Base-by-base conservation (phyloP, 2,888 invertebrate species). In the Catonia carolina region DNA sequence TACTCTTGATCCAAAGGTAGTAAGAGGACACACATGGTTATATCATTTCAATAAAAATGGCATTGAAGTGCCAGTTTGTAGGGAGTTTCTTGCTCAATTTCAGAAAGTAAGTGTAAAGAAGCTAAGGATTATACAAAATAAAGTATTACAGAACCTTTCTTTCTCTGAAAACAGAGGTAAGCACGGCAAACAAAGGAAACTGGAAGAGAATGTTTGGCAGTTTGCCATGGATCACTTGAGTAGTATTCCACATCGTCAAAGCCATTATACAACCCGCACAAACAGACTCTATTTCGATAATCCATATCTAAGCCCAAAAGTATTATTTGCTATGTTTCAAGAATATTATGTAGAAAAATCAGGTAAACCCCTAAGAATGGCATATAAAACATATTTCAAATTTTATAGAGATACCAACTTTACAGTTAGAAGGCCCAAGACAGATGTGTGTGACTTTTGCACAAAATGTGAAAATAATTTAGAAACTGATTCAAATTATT, bases 371-470 rank as follows among this genome's bases (percentile, higher is more conserved):
- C 41, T 62, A 20, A 51, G 53, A 20, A 60, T 61, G 55, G 37
- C 39, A 39, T 56, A 57, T 37, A 53, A 57, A 17, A 62, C 59
- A 22, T 61, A 60, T 47, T 55, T 61, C 35, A 55, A 56, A 39
- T 62, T 60, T 52, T 62, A 55, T 35, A 48, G 58, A 22, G 18
- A 61, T 39, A 59, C 49, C 20, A 42, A 60, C 17, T 59, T 53
- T 54, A 49, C 49, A 12, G 45, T 60, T 39, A 50, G 41, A 31
- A 51, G 33, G 37, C 58, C 60, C n/a, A 57, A 59, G 23, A 55
- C 60, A 51, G 63, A 63, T 56, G 59, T 60, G n/a, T 61, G 61
- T 56, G 61, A 61, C 58, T 60, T 53, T 48, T 59, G 59, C 41
- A 45, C 27, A 18, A 47, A 60, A 56, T 56, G 59, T 20, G 55